Conservation (phyloP, 2,888 invertebrate genomes). For the Cryptosula pallasiana region DNA sequence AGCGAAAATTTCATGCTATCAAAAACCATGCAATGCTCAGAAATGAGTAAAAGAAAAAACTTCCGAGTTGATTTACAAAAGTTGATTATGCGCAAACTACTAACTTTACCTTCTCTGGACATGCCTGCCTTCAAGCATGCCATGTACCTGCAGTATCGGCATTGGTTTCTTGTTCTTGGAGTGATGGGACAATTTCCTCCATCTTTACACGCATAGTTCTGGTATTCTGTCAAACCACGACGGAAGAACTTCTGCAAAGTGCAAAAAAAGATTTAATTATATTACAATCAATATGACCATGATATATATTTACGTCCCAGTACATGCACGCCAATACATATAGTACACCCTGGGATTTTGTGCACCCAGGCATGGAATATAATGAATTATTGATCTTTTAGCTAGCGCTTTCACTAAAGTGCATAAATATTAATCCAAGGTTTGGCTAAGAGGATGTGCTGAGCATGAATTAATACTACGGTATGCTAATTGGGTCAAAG, state of each 20-base stretch:
- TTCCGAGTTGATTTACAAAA: no score
- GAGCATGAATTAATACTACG: neutral
- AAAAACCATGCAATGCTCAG: no score
- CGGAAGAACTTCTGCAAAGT: constrained; percentile 48
- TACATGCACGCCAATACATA: no score
- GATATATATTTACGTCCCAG: no score
- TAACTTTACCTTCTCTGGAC: constrained; percentile 35
- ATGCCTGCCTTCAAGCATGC: constrained; percentile 48
- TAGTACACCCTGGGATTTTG: no score
- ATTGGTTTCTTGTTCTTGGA: constrained; percentile 47
- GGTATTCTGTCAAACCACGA: constrained; percentile 32
- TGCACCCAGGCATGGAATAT: no score
- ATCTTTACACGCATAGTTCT: constrained; percentile 34
- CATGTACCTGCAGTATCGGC: constrained; percentile 47
- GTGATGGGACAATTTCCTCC: constrained; percentile 42
- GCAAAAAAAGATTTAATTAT: neutral
- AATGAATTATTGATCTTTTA: no score
- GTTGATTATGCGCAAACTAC: no score
- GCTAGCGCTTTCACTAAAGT: no score
- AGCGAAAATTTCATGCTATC: no score
- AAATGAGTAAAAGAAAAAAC: no score
- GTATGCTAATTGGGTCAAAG: neutral
- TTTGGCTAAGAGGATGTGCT: neutral
- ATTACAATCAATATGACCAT: no score
- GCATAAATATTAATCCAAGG: neutral